phyloP scores from a whole-genome alignment of 2,113 vertebrate genomes.

The Ramphastos sulfuratus region DNA sequence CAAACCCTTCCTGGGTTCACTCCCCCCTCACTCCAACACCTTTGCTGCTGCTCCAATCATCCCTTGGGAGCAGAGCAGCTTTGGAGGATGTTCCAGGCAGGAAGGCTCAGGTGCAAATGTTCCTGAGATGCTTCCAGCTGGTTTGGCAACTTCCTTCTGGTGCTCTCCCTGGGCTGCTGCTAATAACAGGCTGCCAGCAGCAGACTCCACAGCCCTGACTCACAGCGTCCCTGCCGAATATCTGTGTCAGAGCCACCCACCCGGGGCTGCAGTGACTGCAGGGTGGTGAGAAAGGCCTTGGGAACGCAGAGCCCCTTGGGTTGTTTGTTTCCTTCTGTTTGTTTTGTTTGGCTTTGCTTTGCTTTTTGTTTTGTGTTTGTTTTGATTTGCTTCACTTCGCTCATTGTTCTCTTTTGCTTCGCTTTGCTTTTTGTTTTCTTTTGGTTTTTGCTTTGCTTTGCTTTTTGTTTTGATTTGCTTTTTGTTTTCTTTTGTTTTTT shows the following conservation, averaged over 20 bases:
- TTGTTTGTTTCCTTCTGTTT: no score
- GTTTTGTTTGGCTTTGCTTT: background rate
- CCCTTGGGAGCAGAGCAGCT: background rate
- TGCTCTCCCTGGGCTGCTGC: background rate
- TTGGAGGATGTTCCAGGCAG: background rate
- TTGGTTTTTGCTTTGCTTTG: no score
- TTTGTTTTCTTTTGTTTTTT: no score
- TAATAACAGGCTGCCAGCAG: conserved; percentile 42
- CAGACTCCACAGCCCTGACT: background rate
- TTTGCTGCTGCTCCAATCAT: background rate
- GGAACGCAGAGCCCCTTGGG: background rate
- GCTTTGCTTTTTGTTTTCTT: no score
- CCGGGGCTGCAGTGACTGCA: background rate
- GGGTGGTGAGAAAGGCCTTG: background rate
- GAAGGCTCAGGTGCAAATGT: background rate
- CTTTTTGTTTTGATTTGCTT: no score
- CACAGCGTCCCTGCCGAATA: conserved; percentile 47
- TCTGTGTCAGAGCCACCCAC: background rate
- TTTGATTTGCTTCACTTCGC: no score
- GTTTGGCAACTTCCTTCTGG: conserved; percentile 35
- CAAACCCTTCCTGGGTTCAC: background rate
- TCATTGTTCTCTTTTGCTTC: no score
- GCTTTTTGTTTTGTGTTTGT: no score
- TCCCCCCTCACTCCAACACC: background rate
- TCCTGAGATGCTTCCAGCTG: conserved; percentile 3